Base-by-base conservation (phyloP, 2,113 vertebrate genomes). In the Coryphaenoides rupestris region DNA sequence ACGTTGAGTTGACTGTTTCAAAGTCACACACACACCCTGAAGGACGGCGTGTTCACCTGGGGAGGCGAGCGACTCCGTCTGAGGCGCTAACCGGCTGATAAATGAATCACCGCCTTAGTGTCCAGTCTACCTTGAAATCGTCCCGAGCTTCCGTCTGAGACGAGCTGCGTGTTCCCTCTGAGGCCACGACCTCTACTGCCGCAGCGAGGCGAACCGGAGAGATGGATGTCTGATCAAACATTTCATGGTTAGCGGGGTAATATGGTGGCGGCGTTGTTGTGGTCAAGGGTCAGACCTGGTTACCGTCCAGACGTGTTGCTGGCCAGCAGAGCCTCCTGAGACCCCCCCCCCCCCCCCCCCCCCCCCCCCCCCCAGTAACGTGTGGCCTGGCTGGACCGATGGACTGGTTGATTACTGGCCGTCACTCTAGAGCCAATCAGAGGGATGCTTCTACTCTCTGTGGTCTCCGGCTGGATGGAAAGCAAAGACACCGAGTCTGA, bases 91-190 rank as follows among this genome's bases (percentile, higher is more conserved):
- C 79, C 77, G 83, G 70, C 77, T 86, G 84, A 89, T 88, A 82
- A 90, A 90, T 89, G 86, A 89, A 89, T 89, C 88, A 88, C 74
- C 79, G 81, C 72, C 84, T 84, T 85, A 86, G 88, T 90, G 86
- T 89, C 81, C 86, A 86, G 84, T 82, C 88, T 90, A 91, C 89
- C 90, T 90, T 91, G 89, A 90, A 89, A 88, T 88, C 81, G 24
- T 76, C 81, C 81, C 68, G 72, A 80, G 80, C 80, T 76, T 85
- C 78, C 78, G 79, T 86, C 82, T 81, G 75, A 64, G 81, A 69
- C 79, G 62, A 78, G 75, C 73, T 65, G 67, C 65, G 63, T 78
- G 72, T 86, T 81, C 77, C 73, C 64, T 86, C 81, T 85, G 57
- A 69, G 78, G 80, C 61, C 70, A 1, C 24, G 57, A 80, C 83